Evolutionary conservation across 1,140 invertebrate genomes (phyloP).

Genomic region (Cecropterus lyciades): DNA sequence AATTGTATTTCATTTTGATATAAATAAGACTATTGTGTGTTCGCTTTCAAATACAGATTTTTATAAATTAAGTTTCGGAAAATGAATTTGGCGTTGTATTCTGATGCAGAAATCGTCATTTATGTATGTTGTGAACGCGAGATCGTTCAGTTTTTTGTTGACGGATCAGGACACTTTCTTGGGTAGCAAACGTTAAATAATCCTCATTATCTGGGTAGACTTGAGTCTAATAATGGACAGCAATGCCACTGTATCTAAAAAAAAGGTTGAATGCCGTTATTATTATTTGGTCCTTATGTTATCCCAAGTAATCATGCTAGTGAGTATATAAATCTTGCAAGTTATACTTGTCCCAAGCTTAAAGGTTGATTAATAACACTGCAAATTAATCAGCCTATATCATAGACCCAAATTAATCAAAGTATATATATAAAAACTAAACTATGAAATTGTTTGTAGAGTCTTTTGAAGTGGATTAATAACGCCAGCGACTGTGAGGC

Average conservation of each 20-base stretch:
- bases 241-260: no score
- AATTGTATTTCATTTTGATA: conserved; percentile 26
- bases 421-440: conserved; percentile 1
- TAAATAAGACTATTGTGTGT: conserved; percentile 11
- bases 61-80: conserved; percentile 5
- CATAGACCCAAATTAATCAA: neutral
- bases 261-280: no score
- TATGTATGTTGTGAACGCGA: no score
- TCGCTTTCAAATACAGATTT: conserved; percentile 21
- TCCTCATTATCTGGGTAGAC: no score
- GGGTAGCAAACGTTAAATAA: no score
- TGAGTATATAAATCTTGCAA: no score
- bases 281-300: no score
- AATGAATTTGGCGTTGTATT: neutral
- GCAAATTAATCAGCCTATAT: neutral
- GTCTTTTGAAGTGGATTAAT: neutral
- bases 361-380: neutral
- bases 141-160: no score
- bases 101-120: no score
- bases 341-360: neutral
- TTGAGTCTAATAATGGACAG: no score
- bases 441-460: neutral
- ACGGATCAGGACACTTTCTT: no score
- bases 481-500: neutral
- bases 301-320: no score